A percentile compares a stretch with the other conserved stretches of the same genome.
phyloP scores from a whole-genome alignment of 2,113 vertebrate species.

The Amblyopsis rosae region DNA sequence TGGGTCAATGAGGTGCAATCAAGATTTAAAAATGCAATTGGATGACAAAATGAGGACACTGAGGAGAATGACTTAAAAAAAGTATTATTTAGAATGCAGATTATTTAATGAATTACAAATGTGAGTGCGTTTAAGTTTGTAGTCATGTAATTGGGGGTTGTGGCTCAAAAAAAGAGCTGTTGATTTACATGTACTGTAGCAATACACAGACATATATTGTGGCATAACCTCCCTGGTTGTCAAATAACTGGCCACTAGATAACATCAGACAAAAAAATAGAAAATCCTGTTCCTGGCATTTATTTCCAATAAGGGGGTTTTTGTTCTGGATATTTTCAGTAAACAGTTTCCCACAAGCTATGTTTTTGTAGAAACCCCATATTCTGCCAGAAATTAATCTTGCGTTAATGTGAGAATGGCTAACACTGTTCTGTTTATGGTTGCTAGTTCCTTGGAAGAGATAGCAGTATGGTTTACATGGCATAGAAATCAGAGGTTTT shows the following conservation, averaged over 20 bases:
- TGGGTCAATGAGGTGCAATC: too few species aligned
- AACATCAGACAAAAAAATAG: not conserved
- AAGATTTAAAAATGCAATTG: too few species aligned
- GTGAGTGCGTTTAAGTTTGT: too few species aligned
- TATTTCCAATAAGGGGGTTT: too few species aligned
- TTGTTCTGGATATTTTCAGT: constrained; percentile 7
- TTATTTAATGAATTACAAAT: too few species aligned
- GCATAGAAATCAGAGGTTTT: constrained; percentile 28
- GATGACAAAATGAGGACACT: too few species aligned
- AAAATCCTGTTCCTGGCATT: not conserved
- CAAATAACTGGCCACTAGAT: not conserved
- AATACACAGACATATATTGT: not conserved
- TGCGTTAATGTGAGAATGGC: too few species aligned
- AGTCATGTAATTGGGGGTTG: too few species aligned
- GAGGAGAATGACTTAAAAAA: too few species aligned
- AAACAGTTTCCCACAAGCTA: constrained; percentile 11
- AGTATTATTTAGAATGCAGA: too few species aligned
- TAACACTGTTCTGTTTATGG: not conserved
- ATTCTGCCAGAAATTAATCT: not conserved
- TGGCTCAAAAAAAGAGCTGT: too few species aligned
- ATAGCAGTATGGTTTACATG: constrained; percentile 31
- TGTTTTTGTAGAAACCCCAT: constrained; percentile 15
- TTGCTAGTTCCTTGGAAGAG: constrained; percentile 6
- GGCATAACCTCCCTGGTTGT: not conserved
- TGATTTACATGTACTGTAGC: too few species aligned